Base-by-base conservation (phyloP, 2,797 vertebrate species). In the Lithobates pipiens region DNA sequence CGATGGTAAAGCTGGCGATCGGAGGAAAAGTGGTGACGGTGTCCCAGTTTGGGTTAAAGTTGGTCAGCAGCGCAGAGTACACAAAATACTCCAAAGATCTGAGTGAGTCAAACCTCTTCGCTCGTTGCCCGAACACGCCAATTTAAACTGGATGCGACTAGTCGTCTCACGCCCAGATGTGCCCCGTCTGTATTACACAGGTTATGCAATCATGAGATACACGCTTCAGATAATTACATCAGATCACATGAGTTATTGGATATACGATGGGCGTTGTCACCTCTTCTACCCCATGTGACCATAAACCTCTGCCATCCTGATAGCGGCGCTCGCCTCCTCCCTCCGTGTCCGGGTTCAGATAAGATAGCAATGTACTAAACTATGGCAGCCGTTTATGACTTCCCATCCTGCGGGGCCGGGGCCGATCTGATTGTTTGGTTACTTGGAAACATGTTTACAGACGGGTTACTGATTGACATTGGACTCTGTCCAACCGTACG, bases 31-130 rank as follows among this genome's bases (percentile, higher is more conserved):
- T 96, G 89, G 95, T 93, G 71, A 95, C 95, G 0, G 88, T 96
- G 87, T 97, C 95, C 87, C 96, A 98, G 91, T 92, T 97, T 32
- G 89, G 91, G 0, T 77, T 98, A 1, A 94, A 90, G 86, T 91
- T 96, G 34, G 94, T 98, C 3, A 91, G 92, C 15, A 92, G 89
- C 18, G 93, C 95, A 86, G 97, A 98, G 85, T 97, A 96, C 16
- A 94, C 90, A 91, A 86, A 92, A 92, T 90, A 94, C 89, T 0
- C 88, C 9, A 87, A 88, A 54, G 95, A 96, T 89, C 91, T 96
- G 77, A 95, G 97, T 98, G 87, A 96, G 91, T 91, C 42, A 76
- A 10, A 88, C 70, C 25, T 54, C 21, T 32, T 10, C 3, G 32
- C n/a, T 42, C 32, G 15, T 71, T 27, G 3, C 25, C 8, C 29